Percentiles rank a stretch among this genome's conserved stretches.
These are phyloP conservation scores for Charina bottae DNA, from an alignment of 2,113 vertebrate genomes.

Conservation along the genomic window DNA sequence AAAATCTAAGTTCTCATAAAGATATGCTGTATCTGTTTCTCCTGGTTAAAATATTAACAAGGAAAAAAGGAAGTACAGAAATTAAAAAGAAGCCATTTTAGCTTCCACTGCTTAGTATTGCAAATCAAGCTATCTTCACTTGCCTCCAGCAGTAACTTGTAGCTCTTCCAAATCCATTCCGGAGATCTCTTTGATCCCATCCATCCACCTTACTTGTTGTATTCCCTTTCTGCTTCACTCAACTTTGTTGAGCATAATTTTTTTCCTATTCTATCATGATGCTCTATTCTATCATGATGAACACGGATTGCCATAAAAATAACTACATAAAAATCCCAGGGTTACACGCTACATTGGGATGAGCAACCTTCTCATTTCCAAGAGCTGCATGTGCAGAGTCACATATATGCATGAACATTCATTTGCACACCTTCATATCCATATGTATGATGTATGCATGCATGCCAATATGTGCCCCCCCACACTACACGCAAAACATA, in stretches of 20 bases:
- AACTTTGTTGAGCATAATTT: neutral
- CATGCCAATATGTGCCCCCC: too few relatives aligned
- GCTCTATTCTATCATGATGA: too few relatives aligned
- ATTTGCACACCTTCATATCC: too few relatives aligned
- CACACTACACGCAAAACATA: too few relatives aligned
- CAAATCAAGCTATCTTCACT: neutral
- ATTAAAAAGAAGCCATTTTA: neutral
- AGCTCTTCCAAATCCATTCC: neutral
- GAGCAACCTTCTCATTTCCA: too few relatives aligned
- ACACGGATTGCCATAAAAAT: too few relatives aligned
- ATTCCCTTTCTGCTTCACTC: neutral
- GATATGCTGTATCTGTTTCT: neutral
- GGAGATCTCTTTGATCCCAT: neutral
- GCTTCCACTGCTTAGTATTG: neutral
- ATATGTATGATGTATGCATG: too few relatives aligned
- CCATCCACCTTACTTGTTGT: neutral
- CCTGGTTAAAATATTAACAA: neutral
- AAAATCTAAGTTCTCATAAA: neutral
- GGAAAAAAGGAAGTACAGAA: slow-evolving; percentile 9
- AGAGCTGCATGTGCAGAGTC: too few relatives aligned
- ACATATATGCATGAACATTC: too few relatives aligned
- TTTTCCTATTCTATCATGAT: too few relatives aligned
- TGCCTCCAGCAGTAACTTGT: neutral
- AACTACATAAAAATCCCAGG: too few relatives aligned
- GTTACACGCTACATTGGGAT: too few relatives aligned